Evolutionary conservation across 2,797 vertebrate genomes (phyloP).

Genomic region (Luscinia megarhynchos): DNA sequence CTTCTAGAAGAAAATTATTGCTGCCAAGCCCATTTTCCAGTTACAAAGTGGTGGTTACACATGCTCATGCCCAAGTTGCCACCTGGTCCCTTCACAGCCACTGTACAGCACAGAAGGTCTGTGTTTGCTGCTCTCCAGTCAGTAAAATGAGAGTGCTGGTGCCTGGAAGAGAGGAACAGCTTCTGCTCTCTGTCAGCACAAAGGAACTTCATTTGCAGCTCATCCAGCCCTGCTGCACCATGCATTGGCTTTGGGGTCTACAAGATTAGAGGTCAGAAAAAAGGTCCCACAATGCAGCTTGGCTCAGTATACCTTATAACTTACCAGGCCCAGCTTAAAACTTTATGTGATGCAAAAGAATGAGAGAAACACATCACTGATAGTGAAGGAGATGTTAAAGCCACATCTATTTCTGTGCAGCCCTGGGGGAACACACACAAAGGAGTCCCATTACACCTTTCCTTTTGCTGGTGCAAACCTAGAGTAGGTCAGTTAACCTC

Average conservation of each 20-base stretch:
- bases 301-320: background rate
- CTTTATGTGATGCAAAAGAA: background rate
- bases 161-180: background rate
- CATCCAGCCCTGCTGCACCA: background rate
- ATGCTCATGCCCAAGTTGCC: background rate
- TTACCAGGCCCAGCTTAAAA: background rate
- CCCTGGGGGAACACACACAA: background rate
- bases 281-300: background rate
- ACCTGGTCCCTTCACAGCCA: background rate
- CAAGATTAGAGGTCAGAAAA: background rate
- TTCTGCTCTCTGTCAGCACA: background rate
- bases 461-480: background rate
- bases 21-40: background rate
- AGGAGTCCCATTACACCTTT: background rate
- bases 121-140: background rate
- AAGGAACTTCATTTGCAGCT: background rate
- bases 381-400: background rate
- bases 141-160: background rate
- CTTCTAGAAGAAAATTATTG: background rate
- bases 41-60: background rate
- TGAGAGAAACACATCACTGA: background rate
- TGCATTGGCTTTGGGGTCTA: background rate
- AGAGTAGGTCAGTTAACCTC: background rate
- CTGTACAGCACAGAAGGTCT: fast-evolving
- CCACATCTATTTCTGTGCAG: background rate